Evolutionary conservation across 2,113 vertebrate genomes (phyloP).

Genomic region (Thomomys bottae): DNA sequence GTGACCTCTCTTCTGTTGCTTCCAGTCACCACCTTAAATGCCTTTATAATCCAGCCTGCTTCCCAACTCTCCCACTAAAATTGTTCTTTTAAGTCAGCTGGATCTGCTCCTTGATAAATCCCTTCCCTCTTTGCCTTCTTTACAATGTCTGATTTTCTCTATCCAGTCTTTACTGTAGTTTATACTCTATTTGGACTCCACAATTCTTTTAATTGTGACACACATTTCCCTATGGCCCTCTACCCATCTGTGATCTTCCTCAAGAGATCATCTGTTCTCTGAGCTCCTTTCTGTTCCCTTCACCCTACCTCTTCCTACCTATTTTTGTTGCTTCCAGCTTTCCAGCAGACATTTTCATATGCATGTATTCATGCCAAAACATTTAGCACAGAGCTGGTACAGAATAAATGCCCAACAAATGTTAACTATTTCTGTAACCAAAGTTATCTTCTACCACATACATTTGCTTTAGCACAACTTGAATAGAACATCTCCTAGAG

Average conservation of each 20-base stretch:
- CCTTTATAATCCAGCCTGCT: conserved; percentile 7
- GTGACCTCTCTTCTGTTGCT: conserved; percentile 32
- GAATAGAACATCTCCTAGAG: not conserved
- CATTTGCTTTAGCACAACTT: not conserved
- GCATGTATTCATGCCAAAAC: not conserved
- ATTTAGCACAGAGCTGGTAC: conserved; percentile 1
- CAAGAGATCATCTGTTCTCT: not conserved
- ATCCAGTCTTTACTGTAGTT: not conserved
- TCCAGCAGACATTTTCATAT: not conserved
- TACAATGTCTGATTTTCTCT: not conserved
- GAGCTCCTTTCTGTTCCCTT: not conserved
- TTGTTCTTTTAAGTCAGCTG: conserved; percentile 3
- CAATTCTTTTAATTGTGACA: not conserved
- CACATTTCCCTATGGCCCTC: not conserved
- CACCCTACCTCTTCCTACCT: not conserved
- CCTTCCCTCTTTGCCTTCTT: not conserved
- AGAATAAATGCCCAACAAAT: conserved; percentile 18
- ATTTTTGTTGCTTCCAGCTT: not conserved
- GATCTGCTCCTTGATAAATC: conserved; percentile 32
- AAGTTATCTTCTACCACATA: not conserved
- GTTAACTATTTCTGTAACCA: conserved; percentile 10
- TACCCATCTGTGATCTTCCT: not conserved
- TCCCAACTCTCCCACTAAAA: conserved; percentile 16
- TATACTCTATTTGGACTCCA: not conserved
- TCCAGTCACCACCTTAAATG: not conserved